These are phyloP conservation scores for Octopus bimaculoides DNA, from an alignment of 1,140 invertebrate species.

Conservation along the genomic window DNA sequence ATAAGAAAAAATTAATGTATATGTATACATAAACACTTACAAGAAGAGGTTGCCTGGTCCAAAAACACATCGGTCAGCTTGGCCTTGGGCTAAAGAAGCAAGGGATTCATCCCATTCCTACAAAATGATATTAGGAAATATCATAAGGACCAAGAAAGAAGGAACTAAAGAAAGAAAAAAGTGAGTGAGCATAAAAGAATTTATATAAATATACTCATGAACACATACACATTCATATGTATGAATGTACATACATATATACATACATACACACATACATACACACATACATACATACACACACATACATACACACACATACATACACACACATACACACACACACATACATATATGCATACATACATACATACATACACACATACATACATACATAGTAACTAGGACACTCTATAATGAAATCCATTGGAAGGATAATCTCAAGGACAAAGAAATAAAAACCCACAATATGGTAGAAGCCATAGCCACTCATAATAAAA, in stretches of 20 bases:
- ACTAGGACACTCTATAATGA: neutral
- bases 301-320: neutral
- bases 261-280: neutral
- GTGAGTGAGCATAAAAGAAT: neutral
- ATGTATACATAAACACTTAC: slow-evolving; percentile 3
- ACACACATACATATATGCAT: neutral
- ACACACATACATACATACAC: neutral
- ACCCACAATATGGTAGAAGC: too few species aligned
- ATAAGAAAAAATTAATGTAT: neutral
- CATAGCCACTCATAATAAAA: too few species aligned
- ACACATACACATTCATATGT: neutral
- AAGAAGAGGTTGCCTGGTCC: neutral
- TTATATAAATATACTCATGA: neutral
- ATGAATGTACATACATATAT: neutral
- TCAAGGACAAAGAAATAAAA: neutral
- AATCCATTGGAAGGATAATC: neutral
- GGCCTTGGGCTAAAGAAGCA: slow-evolving; percentile 9
- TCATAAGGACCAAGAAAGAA: neutral
- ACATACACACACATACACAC: neutral
- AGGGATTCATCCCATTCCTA: slow-evolving; percentile 5
- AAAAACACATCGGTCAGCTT: neutral
- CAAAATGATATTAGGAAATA: neutral
- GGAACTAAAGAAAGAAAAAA: neutral
- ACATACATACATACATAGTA: neutral
- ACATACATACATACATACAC: neutral